phyloP scores from a whole-genome alignment of 64 coral and sea anemone species.

The Catalaphyllia jardinei region DNA sequence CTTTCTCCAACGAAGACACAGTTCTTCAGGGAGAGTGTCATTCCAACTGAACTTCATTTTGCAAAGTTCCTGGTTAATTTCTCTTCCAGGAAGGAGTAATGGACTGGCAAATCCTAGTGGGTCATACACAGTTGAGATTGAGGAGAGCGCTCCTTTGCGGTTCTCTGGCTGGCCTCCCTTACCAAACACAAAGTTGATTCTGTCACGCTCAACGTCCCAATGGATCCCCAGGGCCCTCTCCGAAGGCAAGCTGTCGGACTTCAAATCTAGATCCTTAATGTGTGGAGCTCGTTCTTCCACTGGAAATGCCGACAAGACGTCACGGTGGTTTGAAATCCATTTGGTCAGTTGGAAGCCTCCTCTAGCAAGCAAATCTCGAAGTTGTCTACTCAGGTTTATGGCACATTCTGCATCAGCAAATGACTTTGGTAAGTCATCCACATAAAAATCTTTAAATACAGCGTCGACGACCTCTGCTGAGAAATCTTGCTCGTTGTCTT shows the following conservation, averaged over 20 bases:
- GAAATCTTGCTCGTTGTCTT: conserved; percentile 54
- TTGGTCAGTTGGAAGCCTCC: conserved; percentile 60
- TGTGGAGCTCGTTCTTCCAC: conserved; percentile 40
- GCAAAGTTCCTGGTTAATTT: conserved; percentile 66
- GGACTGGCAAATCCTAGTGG: conserved; percentile 66
- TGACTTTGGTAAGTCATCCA: conserved; percentile 79
- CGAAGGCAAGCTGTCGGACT: conserved; percentile 42
- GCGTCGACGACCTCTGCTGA: conserved; percentile 30
- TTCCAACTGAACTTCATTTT: conserved; percentile 34
- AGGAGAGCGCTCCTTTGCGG: conserved; percentile 59
- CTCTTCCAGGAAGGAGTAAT: conserved; percentile 53
- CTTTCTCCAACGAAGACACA: conserved; percentile 20
- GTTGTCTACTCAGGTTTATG: no score
- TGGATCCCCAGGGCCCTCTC: conserved; percentile 57
- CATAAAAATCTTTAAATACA: conserved; percentile 71
- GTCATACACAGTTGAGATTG: conserved; percentile 49
- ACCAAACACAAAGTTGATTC: not conserved
- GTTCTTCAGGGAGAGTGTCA: conserved; percentile 26
- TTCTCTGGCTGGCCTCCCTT: conserved; percentile 10
- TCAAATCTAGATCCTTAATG: conserved; percentile 56
- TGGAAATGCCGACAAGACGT: conserved; percentile 46
- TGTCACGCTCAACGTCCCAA: conserved; percentile 63
- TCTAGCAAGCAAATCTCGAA: conserved; percentile 34
- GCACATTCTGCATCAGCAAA: no score
- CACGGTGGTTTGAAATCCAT: conserved; percentile 48